Conservation (phyloP, 1,140 invertebrate species). For the Samia ricini region DNA sequence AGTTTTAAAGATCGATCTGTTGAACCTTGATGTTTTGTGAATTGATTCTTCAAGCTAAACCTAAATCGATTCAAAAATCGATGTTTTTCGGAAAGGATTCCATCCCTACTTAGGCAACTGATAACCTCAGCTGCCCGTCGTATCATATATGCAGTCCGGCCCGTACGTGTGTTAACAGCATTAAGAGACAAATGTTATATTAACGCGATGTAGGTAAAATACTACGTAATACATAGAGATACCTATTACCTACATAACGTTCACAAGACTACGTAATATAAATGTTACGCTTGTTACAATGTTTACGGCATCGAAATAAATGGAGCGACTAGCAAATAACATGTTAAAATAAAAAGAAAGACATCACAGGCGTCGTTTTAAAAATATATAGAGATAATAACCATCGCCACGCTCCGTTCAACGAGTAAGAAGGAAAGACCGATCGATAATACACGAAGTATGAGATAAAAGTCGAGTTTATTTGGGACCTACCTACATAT, state of each 20-base stretch:
- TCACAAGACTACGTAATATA: slow-evolving; percentile 38
- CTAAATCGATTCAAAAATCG: too few species aligned
- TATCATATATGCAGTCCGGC: too few species aligned
- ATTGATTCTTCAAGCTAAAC: too few species aligned
- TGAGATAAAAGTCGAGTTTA: background rate
- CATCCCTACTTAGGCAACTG: too few species aligned
- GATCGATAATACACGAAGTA: background rate
- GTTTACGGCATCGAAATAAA: slow-evolving; percentile 21
- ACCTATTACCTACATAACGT: background rate
- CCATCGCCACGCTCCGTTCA: background rate
- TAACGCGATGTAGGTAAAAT: too few species aligned
- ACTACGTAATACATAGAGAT: background rate
- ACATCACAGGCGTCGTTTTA: background rate
- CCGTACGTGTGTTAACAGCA: too few species aligned
- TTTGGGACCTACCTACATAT: background rate
- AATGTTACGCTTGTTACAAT: slow-evolving; percentile 39
- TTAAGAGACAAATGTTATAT: too few species aligned
- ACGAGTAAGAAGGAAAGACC: background rate
- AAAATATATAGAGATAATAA: background rate
- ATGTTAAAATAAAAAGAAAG: slow-evolving; percentile 13
- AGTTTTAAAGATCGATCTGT: too few species aligned
- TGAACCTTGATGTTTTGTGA: too few species aligned
- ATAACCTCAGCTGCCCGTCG: too few species aligned
- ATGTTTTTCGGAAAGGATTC: too few species aligned
- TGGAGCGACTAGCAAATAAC: slow-evolving; percentile 36